Evolutionary conservation across 2,888 invertebrate genomes (phyloP).

Genomic region (Ypsolopha sequella): DNA sequence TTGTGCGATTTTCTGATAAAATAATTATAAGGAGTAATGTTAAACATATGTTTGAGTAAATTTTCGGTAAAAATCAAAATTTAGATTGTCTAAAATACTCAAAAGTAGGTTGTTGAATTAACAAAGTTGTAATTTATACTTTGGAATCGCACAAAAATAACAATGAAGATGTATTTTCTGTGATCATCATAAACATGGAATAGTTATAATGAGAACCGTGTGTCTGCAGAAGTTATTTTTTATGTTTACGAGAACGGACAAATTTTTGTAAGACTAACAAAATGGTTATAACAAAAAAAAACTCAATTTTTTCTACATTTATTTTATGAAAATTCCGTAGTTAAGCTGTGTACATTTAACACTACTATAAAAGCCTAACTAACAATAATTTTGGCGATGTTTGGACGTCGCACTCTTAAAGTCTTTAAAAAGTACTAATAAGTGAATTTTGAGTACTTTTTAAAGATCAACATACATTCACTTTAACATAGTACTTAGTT

Average conservation of each 20-base stretch:
- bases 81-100: no score
- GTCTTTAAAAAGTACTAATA: no score
- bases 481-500: slow-evolving; percentile 28
- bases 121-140: no score
- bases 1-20: slow-evolving; percentile 22
- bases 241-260: slow-evolving; percentile 54
- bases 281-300: slow-evolving; percentile 25
- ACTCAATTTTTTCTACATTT: slow-evolving; percentile 55
- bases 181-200: slow-evolving; percentile 63
- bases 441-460: no score
- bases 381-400: slow-evolving; percentile 26
- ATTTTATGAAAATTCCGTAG: slow-evolving; percentile 61
- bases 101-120: no score
- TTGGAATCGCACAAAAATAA: slow-evolving; percentile 25
- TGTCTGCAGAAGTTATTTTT: slow-evolving; percentile 51
- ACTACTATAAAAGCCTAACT: slow-evolving; percentile 48
- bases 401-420: neutral
- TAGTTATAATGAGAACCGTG: slow-evolving; percentile 51
- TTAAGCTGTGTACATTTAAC: slow-evolving; percentile 63
- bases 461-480: no score
- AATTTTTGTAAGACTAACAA: slow-evolving; percentile 53
- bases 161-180: slow-evolving; percentile 38
- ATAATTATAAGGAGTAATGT: neutral
- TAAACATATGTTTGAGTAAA: no score
- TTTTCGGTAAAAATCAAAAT: no score